Evolutionary conservation across 2,888 invertebrate species (phyloP), one percentile per base, ranked within the genome.

Genomic region (Crepidodera aurea): DNA sequence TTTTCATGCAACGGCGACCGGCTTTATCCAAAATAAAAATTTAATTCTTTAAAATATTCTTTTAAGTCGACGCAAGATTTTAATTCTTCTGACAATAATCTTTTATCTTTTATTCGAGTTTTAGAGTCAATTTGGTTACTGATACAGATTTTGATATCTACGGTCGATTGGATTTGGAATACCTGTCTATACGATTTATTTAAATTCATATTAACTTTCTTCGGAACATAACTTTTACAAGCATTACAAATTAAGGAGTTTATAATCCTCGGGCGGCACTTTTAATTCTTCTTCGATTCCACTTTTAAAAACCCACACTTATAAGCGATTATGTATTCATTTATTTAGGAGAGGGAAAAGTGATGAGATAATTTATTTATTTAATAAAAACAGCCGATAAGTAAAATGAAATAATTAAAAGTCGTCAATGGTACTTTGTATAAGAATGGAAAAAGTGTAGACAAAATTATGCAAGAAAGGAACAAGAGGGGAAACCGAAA

Each of bases 171-270:
- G 25, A 46, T 42, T 42, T 42, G 15, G 42, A 42, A 42, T 19
- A 42, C 16, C 53, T 27, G 40, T 51, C 58, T 13, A 39, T 42
- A 44, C 46, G 46, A n/a, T 51, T 25, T 46, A 46, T 48, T 27
- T 12, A 22, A 40, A 51, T 51, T 44, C 15, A 44, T 32, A 51
- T 51, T 25, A 59, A 51, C 46, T 34, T 39, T 44, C 34, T 37
- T 44, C 29, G 25, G 48, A 50, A 57, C 27, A 27, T 40, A 57
- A 27, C 34, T 60, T 46, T 15, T 37, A 40, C 46, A 42, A 40
- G 44, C 54, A 54, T 48, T 44, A 39, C 60, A 48, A 60, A 53
- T 39, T 34, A 16, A 34, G 27, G 53, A 60, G 39, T 48, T 48
- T 15, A 54, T 39, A 60, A 60, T 60, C 60, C 39, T 25, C 18